These are phyloP conservation scores for Drosophila siamana DNA, from an alignment of 2,888 invertebrate species.

Conservation along the genomic window DNA sequence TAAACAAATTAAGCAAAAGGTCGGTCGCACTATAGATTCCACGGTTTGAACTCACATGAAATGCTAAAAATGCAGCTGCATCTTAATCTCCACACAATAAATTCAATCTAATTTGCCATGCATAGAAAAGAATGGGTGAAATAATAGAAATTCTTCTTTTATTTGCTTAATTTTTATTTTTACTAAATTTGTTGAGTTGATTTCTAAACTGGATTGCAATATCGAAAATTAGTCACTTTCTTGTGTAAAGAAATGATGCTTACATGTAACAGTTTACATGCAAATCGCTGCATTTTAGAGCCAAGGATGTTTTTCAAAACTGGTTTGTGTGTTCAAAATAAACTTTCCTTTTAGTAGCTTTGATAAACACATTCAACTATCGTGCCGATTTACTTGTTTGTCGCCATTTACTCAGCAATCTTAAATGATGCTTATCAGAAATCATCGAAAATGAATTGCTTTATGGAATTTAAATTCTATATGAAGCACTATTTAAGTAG, in stretches of 20 bases:
- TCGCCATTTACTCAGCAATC: neutral
- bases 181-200: too few relatives aligned
- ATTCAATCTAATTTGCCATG: too few relatives aligned
- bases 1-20: constrained; percentile 61
- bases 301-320: neutral
- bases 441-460: too few relatives aligned
- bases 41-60: constrained; percentile 8
- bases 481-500: too few relatives aligned
- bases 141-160: too few relatives aligned
- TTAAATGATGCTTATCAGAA: too few relatives aligned
- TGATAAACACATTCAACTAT: neutral
- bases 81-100: too few relatives aligned
- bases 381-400: neutral
- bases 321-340: neutral
- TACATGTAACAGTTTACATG: neutral
- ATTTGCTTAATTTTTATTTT: too few relatives aligned
- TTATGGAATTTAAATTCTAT: too few relatives aligned
- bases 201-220: too few relatives aligned
- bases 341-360: neutral
- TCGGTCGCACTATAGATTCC: constrained; percentile 54
- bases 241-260: neutral
- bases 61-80: constrained; percentile 2
- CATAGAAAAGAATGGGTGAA: too few relatives aligned
- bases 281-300: neutral
- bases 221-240: too few relatives aligned